Evolutionary conservation across 2,113 vertebrate genomes (phyloP).

Genomic region (Lamprologus ornatipinnis): DNA sequence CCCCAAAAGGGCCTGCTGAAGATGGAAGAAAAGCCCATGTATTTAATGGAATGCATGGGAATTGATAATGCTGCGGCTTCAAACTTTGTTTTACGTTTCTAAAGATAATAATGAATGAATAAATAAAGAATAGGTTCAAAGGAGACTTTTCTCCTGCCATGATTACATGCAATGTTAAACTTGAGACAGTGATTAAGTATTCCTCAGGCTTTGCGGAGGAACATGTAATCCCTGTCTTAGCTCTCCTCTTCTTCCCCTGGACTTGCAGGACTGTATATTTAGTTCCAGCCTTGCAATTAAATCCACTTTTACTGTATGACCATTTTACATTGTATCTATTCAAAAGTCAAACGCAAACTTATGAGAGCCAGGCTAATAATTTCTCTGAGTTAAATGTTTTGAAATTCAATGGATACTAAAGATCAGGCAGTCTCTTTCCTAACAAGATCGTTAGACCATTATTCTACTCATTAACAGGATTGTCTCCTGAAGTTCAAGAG

Average conservation of each 20-base stretch:
- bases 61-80: not conserved
- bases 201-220: not conserved
- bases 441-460: not conserved
- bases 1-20: constrained; percentile 7
- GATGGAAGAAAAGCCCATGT: not conserved
- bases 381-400: not conserved
- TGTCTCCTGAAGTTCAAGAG: constrained; percentile 4
- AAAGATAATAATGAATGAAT: not conserved
- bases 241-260: not conserved
- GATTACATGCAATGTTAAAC: not conserved
- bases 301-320: not conserved
- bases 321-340: not conserved
- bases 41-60: not conserved
- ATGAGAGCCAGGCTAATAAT: not conserved
- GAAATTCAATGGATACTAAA: not conserved
- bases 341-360: not conserved
- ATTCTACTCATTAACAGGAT: not conserved
- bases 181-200: not conserved
- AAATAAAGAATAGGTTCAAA: not conserved
- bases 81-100: not conserved
- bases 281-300: not conserved
- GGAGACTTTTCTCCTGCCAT: not conserved
- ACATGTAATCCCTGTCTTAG: not conserved
- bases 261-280: not conserved
- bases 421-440: not conserved